A percentile compares a stretch with the other conserved stretches of the same genome.
phyloP scores from a whole-genome alignment of 2,113 vertebrate species.

The Pelusios castaneus region DNA sequence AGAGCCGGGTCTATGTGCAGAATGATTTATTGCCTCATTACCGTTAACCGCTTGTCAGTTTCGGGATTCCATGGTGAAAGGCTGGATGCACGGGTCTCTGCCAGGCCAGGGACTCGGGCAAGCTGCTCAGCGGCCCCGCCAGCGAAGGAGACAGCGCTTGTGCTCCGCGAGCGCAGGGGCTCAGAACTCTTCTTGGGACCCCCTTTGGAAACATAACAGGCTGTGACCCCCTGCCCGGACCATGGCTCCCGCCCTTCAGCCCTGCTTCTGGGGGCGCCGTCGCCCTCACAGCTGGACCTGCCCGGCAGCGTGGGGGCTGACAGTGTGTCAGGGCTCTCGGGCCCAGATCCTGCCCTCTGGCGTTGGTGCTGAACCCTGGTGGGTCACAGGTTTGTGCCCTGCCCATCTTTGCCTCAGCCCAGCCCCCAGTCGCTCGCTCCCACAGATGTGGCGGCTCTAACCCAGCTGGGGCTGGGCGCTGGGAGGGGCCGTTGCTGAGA shows the following conservation, averaged over 20 bases:
- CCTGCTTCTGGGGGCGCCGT: too few species aligned
- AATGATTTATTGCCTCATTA: not conserved
- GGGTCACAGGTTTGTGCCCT: rapidly evolving
- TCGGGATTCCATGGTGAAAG: not conserved
- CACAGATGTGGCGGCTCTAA: not conserved
- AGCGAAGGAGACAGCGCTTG: not conserved
- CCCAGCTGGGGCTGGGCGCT: too few species aligned
- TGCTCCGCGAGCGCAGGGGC: not conserved
- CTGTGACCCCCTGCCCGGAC: too few species aligned
- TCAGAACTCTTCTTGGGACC: too few species aligned
- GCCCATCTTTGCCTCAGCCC: rapidly evolving
- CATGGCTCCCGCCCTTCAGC: too few species aligned
- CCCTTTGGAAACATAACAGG: too few species aligned
- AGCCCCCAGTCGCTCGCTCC: not conserved
- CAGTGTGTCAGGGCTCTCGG: not conserved
- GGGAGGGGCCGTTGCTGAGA: too few species aligned
- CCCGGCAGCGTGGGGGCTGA: too few species aligned
- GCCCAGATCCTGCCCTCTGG: too few species aligned
- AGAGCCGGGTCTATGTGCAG: not conserved
- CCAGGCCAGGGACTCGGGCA: not conserved
- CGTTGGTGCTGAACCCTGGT: rapidly evolving
- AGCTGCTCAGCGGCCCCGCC: too few species aligned
- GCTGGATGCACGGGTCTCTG: not conserved
- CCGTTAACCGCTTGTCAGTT: not conserved
- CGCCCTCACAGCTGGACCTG: too few species aligned